Conservation (phyloP, 2,113 vertebrate species). For the Indri indri region DNA sequence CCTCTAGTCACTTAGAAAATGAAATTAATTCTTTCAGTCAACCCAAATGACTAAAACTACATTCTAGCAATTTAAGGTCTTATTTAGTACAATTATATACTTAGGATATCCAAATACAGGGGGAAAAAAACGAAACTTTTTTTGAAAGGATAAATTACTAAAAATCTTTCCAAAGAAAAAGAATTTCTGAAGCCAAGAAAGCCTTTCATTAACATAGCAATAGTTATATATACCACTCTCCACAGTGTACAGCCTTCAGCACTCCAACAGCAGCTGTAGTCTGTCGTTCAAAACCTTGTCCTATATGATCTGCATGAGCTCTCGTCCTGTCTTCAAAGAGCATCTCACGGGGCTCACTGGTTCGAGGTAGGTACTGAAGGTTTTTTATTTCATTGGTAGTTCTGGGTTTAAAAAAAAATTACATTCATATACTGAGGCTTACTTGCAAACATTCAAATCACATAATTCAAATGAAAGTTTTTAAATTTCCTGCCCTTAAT, state of each 20-base stretch:
- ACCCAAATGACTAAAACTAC: background rate
- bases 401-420: slow-evolving; percentile 80
- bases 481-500: background rate
- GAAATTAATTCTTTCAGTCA: slow-evolving; percentile 30
- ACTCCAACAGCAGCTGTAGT: slow-evolving; percentile 98
- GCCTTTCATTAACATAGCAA: background rate
- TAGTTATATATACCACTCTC: slow-evolving; percentile 88
- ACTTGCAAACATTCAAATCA: background rate
- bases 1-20: slow-evolving; percentile 16
- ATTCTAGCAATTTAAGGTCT: slow-evolving; percentile 12
- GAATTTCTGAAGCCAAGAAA: background rate
- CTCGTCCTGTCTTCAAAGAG: slow-evolving; percentile 97
- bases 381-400: slow-evolving; percentile 99
- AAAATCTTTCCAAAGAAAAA: slow-evolving; percentile 6
- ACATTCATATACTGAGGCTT: background rate
- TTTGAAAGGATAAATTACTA: background rate
- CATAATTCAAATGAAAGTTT: slow-evolving; percentile 24
- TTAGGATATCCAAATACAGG: slow-evolving; percentile 16
- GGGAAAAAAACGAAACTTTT: background rate
- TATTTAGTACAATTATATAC: background rate
- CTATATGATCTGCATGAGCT: slow-evolving; percentile 97
- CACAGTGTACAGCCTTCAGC: slow-evolving; percentile 93
- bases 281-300: slow-evolving; percentile 96
- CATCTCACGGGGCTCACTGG: slow-evolving; percentile 97
- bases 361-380: slow-evolving; percentile 97